Percentiles rank a stretch among this genome's conserved stretches.
Conservation (phyloP, 2,888 invertebrate species). For the Stenchaetothrips biformis region DNA sequence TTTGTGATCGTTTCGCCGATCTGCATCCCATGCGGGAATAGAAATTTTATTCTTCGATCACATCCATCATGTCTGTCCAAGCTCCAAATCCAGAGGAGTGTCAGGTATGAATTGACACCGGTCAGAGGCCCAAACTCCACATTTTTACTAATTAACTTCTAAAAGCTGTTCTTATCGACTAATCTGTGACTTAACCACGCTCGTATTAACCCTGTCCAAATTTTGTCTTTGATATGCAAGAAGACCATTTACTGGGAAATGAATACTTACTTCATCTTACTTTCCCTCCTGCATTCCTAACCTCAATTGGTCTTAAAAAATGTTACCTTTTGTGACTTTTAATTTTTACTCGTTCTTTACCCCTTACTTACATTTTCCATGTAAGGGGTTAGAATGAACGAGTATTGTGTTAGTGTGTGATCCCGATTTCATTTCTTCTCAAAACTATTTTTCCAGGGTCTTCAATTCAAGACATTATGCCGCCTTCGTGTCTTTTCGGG, state of each 20-base stretch:
- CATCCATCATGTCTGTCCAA: constrained; percentile 28
- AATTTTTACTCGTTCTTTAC: too few species aligned
- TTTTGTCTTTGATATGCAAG: background rate
- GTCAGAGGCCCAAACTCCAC: background rate
- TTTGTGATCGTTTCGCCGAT: background rate
- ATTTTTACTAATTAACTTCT: constrained; percentile 29
- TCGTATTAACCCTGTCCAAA: background rate
- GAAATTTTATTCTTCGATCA: background rate
- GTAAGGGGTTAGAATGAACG: too few species aligned
- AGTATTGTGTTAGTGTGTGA: too few species aligned
- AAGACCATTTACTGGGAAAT: background rate
- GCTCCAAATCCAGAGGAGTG: constrained; percentile 52
- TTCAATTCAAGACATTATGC: constrained; percentile 67
- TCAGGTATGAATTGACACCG: constrained; percentile 46
- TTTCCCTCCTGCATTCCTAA: background rate
- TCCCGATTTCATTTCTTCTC: background rate
- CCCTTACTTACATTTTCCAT: too few species aligned
- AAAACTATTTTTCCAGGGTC: constrained; percentile 54
- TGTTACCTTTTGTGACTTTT: background rate
- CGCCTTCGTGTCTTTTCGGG: constrained; percentile 59
- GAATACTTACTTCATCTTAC: background rate
- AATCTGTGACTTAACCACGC: background rate
- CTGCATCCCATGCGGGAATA: background rate
- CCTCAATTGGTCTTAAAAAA: background rate
- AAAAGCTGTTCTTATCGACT: background rate